Conservation (phyloP, 2,888 invertebrate genomes). For the Xanthia togata region DNA sequence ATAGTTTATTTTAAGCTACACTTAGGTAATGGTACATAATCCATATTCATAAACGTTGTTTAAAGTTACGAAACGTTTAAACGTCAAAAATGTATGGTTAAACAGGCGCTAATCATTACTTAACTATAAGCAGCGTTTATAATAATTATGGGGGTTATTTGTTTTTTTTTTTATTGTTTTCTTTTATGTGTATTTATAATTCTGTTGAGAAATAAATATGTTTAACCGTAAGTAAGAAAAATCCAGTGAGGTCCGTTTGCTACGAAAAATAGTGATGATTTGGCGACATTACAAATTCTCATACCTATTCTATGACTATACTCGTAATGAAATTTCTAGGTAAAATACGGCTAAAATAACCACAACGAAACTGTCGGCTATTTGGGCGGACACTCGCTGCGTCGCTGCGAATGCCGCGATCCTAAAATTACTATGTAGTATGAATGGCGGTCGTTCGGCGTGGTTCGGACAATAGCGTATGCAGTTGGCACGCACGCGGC, state of each 20-base stretch:
- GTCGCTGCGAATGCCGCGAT: slow-evolving; percentile 28
- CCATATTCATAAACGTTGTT: too few relatives aligned
- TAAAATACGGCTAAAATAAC: slow-evolving; percentile 38
- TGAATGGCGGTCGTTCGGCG: slow-evolving; percentile 50
- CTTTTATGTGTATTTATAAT: too few relatives aligned
- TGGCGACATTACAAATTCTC: slow-evolving; percentile 8
- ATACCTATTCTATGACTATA: too few relatives aligned
- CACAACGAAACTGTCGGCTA: slow-evolving; percentile 23
- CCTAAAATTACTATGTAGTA: slow-evolving; percentile 49
- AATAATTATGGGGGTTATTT: too few relatives aligned
- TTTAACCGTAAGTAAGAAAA: neutral
- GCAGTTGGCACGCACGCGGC: slow-evolving; percentile 61
- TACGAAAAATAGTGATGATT: slow-evolving; percentile 2
- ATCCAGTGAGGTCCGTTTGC: neutral
- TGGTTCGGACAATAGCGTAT: slow-evolving; percentile 46
- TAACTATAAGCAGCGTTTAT: too few relatives aligned
- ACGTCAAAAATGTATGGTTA: too few relatives aligned
- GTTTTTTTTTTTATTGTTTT: too few relatives aligned
- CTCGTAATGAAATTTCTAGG: slow-evolving; percentile 36
- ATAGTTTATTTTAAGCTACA: too few relatives aligned
- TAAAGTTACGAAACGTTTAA: too few relatives aligned
- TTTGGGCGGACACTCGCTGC: slow-evolving; percentile 28
- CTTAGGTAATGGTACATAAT: too few relatives aligned
- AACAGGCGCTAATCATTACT: too few relatives aligned
- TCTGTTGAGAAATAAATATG: too few relatives aligned